A percentile compares a stretch with the other conserved stretches of the same genome.
These are phyloP conservation scores for Dicrurus megarhynchus DNA, from an alignment of 2,113 vertebrate species.

Conservation along the genomic window DNA sequence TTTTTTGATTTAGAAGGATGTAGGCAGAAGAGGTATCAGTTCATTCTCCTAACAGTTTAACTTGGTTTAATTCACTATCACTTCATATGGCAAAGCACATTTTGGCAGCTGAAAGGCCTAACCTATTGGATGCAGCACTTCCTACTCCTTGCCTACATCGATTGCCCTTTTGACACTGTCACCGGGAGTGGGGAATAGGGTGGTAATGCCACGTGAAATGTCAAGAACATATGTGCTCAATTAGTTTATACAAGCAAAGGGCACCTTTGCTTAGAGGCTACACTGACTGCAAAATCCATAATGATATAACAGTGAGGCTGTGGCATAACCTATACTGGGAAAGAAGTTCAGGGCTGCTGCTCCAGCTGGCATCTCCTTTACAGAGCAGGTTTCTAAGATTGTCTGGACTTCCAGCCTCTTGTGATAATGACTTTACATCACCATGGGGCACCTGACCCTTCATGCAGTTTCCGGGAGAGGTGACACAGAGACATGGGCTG, in stretches of 20 bases:
- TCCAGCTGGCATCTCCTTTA: background rate
- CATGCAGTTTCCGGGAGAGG: background rate
- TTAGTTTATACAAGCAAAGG: slow-evolving; percentile 45
- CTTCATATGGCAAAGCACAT: background rate
- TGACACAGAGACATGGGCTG: background rate
- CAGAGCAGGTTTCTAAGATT: background rate
- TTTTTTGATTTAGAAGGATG: background rate
- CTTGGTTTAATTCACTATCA: background rate
- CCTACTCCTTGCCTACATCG: background rate
- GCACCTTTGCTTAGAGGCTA: slow-evolving; percentile 4
- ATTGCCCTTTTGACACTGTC: background rate
- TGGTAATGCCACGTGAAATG: slow-evolving; percentile 31
- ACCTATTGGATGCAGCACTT: background rate
- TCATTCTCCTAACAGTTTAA: background rate
- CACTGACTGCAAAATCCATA: background rate
- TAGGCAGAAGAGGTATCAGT: background rate
- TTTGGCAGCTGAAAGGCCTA: background rate
- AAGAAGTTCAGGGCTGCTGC: background rate
- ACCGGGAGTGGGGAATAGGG: background rate
- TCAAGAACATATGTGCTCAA: slow-evolving; percentile 7
- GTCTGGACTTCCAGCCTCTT: background rate
- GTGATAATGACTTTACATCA: background rate
- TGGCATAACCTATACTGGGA: background rate
- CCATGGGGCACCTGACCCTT: background rate
- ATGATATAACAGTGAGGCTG: background rate